Evolutionary conservation across 2,888 invertebrate genomes (phyloP), one percentile per base, ranked within the genome.

Genomic region (Selenia dentaria): DNA sequence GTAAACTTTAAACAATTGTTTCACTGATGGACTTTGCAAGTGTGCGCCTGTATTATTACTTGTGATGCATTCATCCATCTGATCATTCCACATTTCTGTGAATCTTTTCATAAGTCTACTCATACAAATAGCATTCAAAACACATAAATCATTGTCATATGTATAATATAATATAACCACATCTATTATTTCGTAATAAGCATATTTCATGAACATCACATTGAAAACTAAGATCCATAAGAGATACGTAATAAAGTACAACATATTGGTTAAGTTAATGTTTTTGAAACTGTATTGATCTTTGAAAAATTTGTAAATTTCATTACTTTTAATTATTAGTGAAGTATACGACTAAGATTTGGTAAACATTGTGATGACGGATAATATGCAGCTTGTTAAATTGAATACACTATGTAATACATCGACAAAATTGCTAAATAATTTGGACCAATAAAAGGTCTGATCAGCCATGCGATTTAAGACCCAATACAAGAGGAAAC

Each of bases 71-170:
- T 22, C 32, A 2, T 0, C 2, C n/a, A 37, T 26, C 5, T 43
- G 26, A 2, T 37, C n/a, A 4, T 13, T 10, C 43, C 43, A 44
- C 37, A 44, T 33, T 6, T 44, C 27, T 2, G 26, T 18, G 11
- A 11, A 38, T 9, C 5, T 33, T 6, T 13, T 27, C 2, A 38
- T 14, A 13, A 38, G 14, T 6, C 37, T 28, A 0, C 37, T 38
- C 26, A 24, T 27, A 33, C 37, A 37, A 24, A 44, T 44, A 14
- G 33, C 44, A 16, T 28, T 22, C 2, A 44, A n/a, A 9, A 44
- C 12, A 4, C 6, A 5, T 0, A 44, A 8, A 24, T 44, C 44
- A 6, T 8, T 8, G 1, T 8, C 8, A 8, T 22, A 8, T 6
- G 8, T 2, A 8, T 8, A 22, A 22, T 6, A 2, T 22, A 8